Percentiles rank a stretch among this genome's conserved stretches.
These are phyloP conservation scores for Uria lomvia DNA, from an alignment of 2,113 vertebrate genomes.

Conservation along the genomic window DNA sequence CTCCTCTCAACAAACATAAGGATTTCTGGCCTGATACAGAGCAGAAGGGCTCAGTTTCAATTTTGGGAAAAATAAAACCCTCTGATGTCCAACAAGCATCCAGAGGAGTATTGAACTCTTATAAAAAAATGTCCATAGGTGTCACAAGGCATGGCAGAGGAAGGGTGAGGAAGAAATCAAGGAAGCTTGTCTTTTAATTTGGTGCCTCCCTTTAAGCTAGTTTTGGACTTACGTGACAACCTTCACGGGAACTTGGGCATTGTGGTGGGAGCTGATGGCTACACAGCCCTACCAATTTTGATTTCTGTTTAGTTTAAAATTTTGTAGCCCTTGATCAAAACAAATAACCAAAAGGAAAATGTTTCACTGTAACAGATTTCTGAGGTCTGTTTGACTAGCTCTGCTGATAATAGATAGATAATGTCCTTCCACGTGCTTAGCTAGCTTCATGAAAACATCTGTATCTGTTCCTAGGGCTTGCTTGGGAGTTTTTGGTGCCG, in stretches of 20 bases:
- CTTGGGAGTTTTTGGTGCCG: neutral
- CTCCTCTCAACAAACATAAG: neutral
- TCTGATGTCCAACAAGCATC: neutral
- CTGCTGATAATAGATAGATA: neutral
- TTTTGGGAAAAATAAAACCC: neutral
- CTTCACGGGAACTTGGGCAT: neutral
- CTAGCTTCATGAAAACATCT: neutral
- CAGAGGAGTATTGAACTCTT: neutral
- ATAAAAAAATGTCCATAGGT: neutral
- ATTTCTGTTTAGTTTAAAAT: neutral
- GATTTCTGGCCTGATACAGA: neutral
- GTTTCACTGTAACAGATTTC: neutral
- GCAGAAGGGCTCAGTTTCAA: neutral
- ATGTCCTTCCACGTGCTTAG: neutral
- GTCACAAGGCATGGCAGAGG: neutral
- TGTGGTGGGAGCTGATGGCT: neutral
- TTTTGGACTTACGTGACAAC: neutral
- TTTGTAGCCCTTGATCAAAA: neutral
- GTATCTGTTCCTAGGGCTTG: neutral
- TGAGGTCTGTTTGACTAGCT: neutral
- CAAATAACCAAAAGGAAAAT: neutral
- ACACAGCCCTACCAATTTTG: neutral
- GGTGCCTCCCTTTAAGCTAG: neutral
- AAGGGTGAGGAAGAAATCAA: neutral
- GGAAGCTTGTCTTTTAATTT: neutral